These are phyloP conservation scores for Marasmarcha lunaedactyla DNA, from an alignment of 2,888 invertebrate genomes.

Conservation along the genomic window DNA sequence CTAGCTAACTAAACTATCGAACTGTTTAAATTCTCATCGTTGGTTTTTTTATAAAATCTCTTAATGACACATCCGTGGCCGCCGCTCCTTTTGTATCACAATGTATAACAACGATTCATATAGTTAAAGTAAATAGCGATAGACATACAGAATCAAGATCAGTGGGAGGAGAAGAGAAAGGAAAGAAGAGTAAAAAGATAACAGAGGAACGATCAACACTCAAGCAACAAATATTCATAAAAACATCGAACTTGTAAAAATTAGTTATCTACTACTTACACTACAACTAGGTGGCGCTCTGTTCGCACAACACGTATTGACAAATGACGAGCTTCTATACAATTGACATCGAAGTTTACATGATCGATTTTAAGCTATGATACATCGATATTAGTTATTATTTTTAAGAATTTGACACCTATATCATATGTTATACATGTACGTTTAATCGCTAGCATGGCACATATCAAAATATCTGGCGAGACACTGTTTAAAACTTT, in stretches of 20 bases:
- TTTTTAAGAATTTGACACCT: constrained; percentile 55
- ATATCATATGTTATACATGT: constrained; percentile 29
- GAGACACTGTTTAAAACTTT: too few species aligned
- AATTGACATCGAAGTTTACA: constrained; percentile 67
- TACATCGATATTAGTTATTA: constrained; percentile 40
- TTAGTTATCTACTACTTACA: constrained; percentile 29
- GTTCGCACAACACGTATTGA: constrained; percentile 45
- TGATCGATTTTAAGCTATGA: constrained; percentile 56
- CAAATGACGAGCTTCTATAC: constrained; percentile 37
- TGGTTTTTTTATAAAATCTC: constrained; percentile 15
- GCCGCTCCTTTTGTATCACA: constrained; percentile 44
- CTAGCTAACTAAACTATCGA: constrained; percentile 47
- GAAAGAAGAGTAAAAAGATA: constrained; percentile 11
- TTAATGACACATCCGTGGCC: constrained; percentile 23
- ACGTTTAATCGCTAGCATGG: constrained; percentile 34
- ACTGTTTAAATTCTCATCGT: constrained; percentile 27
- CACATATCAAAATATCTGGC: constrained; percentile 3
- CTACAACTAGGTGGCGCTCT: constrained; percentile 23
- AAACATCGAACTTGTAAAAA: constrained; percentile 45
- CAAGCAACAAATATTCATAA: constrained; percentile 37
- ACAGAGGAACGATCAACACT: constrained; percentile 22
- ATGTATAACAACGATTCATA: constrained; percentile 39
- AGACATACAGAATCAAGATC: neutral
- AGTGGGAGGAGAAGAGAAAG: constrained; percentile 4
- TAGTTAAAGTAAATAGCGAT: neutral